Evolutionary conservation across 2,113 vertebrate genomes (phyloP).

Genomic region (Proteles cristata): DNA sequence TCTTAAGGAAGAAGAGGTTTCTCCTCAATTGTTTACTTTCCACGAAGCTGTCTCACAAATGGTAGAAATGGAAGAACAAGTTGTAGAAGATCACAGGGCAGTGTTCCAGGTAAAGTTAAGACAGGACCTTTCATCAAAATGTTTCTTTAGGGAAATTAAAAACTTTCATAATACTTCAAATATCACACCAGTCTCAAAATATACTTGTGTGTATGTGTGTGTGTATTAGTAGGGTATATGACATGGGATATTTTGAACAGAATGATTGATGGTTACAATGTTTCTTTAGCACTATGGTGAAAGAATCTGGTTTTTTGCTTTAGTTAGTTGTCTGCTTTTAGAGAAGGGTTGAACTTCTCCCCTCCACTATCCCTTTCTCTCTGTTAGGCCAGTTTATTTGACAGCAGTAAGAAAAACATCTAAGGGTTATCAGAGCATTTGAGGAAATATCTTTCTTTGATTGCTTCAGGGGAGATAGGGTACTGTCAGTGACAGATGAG

Average conservation of each 20-base stretch:
- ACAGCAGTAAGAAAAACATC: not conserved
- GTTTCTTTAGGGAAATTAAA: not conserved
- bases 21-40: slow-evolving; percentile 97
- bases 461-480: not conserved
- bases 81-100: slow-evolving; percentile 96
- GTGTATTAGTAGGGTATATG: not conserved
- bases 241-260: not conserved
- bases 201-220: not conserved
- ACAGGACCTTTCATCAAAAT: not conserved
- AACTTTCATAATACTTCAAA: not conserved
- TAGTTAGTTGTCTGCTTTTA: slow-evolving; percentile 5
- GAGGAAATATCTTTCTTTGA: not conserved
- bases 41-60: slow-evolving; percentile 99
- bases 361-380: not conserved
- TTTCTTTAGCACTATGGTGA: not conserved
- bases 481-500: not conserved
- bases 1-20: slow-evolving; percentile 97
- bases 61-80: slow-evolving; percentile 99
- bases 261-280: not conserved
- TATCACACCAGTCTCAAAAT: not conserved
- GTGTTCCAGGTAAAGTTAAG: slow-evolving; percentile 94
- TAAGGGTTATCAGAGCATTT: not conserved
- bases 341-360: not conserved
- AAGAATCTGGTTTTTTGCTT: slow-evolving; percentile 15
- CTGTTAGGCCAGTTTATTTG: not conserved